These are phyloP conservation scores for Onychostruthus taczanowskii DNA, from an alignment of 2,113 vertebrate genomes.

Conservation along the genomic window DNA sequence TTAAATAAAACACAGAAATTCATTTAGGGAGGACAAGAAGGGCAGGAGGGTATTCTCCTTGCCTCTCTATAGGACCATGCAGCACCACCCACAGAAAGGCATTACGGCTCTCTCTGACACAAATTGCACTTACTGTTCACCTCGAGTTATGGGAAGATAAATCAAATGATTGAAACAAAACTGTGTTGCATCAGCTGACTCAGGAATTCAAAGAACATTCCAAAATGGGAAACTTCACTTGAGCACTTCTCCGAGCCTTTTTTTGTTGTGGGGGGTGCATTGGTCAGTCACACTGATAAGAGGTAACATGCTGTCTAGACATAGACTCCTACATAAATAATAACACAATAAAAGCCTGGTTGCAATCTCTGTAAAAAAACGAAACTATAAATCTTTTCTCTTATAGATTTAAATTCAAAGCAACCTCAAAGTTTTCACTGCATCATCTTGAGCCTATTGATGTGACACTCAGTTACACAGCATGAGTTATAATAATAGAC, in stretches of 20 bases:
- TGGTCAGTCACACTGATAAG: background rate
- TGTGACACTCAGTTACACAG: background rate
- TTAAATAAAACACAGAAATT: background rate
- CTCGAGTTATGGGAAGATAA: background rate
- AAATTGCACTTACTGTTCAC: background rate
- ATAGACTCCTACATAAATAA: background rate
- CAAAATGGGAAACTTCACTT: background rate
- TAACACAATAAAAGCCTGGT: background rate
- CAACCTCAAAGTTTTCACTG: background rate
- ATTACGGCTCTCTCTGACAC: background rate
- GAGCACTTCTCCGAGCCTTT: background rate
- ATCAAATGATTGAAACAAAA: background rate
- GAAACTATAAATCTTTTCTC: background rate
- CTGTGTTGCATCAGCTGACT: background rate
- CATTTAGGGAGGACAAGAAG: background rate
- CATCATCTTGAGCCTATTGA: background rate
- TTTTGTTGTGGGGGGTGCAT: rapidly evolving
- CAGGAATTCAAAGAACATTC: background rate
- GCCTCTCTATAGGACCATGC: background rate
- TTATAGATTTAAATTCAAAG: background rate
- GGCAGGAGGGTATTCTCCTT: background rate
- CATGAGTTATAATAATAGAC: background rate
- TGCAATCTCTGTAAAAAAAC: background rate
- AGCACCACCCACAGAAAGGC: background rate
- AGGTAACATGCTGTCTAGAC: background rate